Evolutionary conservation across 2,113 vertebrate genomes (phyloP), one percentile per base, ranked within the genome.

Genomic region (Sturnus vulgaris): DNA sequence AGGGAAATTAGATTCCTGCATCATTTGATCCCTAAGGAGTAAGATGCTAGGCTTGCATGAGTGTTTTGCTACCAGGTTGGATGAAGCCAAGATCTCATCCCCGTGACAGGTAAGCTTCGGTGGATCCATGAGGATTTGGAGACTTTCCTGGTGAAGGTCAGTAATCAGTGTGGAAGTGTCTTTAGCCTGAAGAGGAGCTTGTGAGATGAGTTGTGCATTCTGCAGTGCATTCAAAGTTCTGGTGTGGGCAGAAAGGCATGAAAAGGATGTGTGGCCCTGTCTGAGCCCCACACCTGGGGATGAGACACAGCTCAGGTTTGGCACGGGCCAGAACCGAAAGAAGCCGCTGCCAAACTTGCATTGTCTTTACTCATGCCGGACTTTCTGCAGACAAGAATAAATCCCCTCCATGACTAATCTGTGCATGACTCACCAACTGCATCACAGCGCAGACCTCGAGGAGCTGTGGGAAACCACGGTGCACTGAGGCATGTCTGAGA

Each of bases 401-500:
- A 82, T 50, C 66, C 90, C 64, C 61, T 79, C 71, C 44, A 11
- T 94, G 95, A 95, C 87, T 95, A 95, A 95, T 87, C 42, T 52
- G 90, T 70, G 75, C 46, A 30, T 96, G 96, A 96, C 50, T 96
- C 95, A 93, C 84, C 75, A 77, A 13, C 79, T 76, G 71, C 14
- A 47, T 39, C 84, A 11, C 50, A 72, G 69, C 1, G 2, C 64
- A 53, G 66, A 33, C 49, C 69, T 91, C 1, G 3, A 60, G 69
- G 81, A 71, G 86, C 95, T 96, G 87, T 82, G 95, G 82, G 93
- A 91, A 94, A 63, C 50, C 75, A 18, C 5, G 3, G 82, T 71
- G 93, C 89, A 28, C 73, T 57, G 69, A 91, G 84, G 93, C 84
- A 5, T 91, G 86, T 11, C 82, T 25, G 22, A 91, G 82, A 64